Conservation (phyloP, 2,797 vertebrate species). For the Antennarius maculatus region DNA sequence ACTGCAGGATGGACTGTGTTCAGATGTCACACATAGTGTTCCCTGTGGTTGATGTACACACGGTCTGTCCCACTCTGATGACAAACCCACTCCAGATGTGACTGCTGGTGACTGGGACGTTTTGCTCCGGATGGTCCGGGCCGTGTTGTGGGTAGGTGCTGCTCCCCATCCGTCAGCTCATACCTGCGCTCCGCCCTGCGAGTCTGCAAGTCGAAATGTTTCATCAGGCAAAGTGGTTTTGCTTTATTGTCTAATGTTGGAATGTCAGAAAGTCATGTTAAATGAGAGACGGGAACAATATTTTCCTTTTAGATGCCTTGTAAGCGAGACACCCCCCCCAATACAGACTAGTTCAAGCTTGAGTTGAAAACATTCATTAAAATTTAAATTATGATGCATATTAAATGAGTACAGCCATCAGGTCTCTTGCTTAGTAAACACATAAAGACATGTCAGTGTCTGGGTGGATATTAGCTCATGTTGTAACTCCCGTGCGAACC, state of each 20-base stretch:
- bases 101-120: slow-evolving; percentile 62
- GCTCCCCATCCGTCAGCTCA: slow-evolving; percentile 46
- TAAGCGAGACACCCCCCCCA: slow-evolving; percentile 11
- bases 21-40: slow-evolving; percentile 82
- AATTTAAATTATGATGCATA: slow-evolving; percentile 36
- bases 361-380: slow-evolving; percentile 34
- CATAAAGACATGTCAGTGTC: slow-evolving; percentile 8
- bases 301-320: not conserved
- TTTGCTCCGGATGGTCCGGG: slow-evolving; percentile 21
- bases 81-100: slow-evolving; percentile 83
- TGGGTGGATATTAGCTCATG: slow-evolving; percentile 20
- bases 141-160: slow-evolving; percentile 13
- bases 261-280: not conserved
- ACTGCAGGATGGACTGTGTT: slow-evolving; percentile 29
- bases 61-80: slow-evolving; percentile 81
- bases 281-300: not conserved
- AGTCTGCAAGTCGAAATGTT: slow-evolving; percentile 48
- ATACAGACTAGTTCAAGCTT: slow-evolving; percentile 9
- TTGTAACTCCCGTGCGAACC: slow-evolving; percentile 22
- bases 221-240: not conserved
- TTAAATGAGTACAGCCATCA: slow-evolving; percentile 43
- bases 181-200: slow-evolving; percentile 63
- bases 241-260: not conserved
- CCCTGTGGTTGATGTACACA: slow-evolving; percentile 84
- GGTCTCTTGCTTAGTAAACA: slow-evolving; percentile 19